A percentile compares a stretch with the other conserved stretches of the same genome.
Conservation (phyloP, 2,888 invertebrate species). For the Biston stratarius region DNA sequence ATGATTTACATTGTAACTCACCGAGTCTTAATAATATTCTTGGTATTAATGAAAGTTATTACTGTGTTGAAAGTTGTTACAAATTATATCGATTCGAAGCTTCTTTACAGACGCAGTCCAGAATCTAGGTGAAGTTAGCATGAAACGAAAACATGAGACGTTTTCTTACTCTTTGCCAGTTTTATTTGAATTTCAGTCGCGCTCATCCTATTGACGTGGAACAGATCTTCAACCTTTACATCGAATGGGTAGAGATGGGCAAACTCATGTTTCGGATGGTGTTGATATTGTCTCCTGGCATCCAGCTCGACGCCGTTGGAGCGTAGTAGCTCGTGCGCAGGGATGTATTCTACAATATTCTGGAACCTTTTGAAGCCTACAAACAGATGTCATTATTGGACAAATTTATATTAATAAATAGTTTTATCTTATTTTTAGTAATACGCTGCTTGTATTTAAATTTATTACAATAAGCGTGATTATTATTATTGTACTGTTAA, state of each 20-base stretch:
- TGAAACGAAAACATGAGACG: neutral
- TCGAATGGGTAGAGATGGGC: slow-evolving; percentile 5
- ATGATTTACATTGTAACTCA: too few species aligned
- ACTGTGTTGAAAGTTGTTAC: too few species aligned
- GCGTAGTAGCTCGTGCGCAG: slow-evolving; percentile 7
- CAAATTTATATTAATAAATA: neutral
- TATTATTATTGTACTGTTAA: too few species aligned
- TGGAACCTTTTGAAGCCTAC: neutral
- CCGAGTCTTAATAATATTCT: too few species aligned
- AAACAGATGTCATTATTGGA: neutral
- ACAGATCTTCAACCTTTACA: neutral
- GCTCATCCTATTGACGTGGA: slow-evolving; percentile 12
- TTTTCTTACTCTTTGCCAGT: neutral
- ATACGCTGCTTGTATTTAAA: too few species aligned
- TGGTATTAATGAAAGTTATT: too few species aligned
- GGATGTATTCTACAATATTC: slow-evolving; percentile 10
- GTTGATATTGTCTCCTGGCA: too few species aligned
- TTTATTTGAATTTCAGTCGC: slow-evolving; percentile 6
- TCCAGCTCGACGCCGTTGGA: neutral
- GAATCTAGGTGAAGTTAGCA: neutral
- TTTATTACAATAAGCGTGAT: too few species aligned
- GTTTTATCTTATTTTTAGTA: too few species aligned
- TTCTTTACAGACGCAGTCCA: too few species aligned
- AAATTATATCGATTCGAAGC: too few species aligned
- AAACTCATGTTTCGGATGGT: neutral